phyloP scores from a whole-genome alignment of 2,888 invertebrate species.

The Acleris emargana region DNA sequence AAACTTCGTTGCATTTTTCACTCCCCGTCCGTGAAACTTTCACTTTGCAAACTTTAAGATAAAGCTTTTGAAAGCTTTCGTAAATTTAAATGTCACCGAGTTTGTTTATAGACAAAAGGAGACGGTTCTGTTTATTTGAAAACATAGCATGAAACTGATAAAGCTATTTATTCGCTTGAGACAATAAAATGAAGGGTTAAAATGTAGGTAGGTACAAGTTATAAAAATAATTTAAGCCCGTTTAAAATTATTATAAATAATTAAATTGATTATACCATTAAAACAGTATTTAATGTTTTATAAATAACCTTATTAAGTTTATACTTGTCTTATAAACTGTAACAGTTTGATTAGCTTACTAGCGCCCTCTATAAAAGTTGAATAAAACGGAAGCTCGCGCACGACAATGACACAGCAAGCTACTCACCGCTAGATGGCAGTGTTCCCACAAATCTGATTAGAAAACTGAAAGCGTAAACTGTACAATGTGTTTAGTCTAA shows the following conservation, averaged over 20 bases:
- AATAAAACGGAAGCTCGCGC: slow-evolving; percentile 24
- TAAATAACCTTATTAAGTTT: too few species aligned
- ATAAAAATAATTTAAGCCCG: not conserved
- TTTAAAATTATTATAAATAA: too few species aligned
- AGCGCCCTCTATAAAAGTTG: slow-evolving; percentile 55
- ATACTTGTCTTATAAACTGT: too few species aligned
- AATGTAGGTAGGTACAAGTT: too few species aligned
- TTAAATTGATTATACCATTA: too few species aligned
- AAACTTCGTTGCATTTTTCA: slow-evolving; percentile 78
- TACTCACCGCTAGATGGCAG: slow-evolving; percentile 71
- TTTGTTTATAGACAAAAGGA: slow-evolving; percentile 32
- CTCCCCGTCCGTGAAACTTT: slow-evolving; percentile 63
- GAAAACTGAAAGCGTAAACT: slow-evolving; percentile 18
- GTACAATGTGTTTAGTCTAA: too few species aligned
- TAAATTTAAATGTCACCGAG: slow-evolving; percentile 41
- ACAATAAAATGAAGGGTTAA: too few species aligned
- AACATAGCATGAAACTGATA: not conserved
- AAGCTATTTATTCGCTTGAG: too few species aligned
- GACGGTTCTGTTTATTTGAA: not conserved
- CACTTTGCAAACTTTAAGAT: slow-evolving; percentile 63
- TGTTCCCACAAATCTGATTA: slow-evolving; percentile 42
- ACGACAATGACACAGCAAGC: slow-evolving; percentile 42
- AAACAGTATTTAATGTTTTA: too few species aligned
- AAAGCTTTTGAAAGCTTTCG: slow-evolving; percentile 44
- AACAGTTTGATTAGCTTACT: slow-evolving; percentile 33